Percentiles rank a stretch among this genome's conserved stretches.
Evolutionary conservation across 2,888 invertebrate species (phyloP).

Genomic region (Graphium colonna): DNA sequence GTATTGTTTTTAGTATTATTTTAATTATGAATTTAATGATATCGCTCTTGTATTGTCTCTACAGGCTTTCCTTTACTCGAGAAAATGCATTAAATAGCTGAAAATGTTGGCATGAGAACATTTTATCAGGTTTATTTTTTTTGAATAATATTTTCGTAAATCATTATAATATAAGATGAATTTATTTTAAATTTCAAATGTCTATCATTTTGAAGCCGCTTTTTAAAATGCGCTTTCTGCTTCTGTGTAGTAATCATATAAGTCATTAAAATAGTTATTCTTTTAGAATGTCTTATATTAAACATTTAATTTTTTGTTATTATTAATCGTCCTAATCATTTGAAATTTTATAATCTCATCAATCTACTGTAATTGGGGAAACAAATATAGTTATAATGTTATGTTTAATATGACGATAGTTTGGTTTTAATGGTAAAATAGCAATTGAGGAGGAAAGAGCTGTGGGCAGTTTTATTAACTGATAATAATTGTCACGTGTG

Average conservation of each 20-base stretch:
- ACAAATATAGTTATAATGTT: too few species aligned
- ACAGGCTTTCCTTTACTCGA: neutral
- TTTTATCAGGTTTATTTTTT: neutral
- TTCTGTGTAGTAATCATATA: constrained; percentile 9
- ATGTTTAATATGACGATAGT: too few species aligned
- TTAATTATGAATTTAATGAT: too few species aligned
- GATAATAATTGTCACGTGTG: constrained; percentile 37
- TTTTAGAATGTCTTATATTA: neutral
- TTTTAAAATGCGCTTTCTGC: constrained; percentile 2
- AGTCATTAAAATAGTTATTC: neutral
- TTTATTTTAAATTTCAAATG: neutral
- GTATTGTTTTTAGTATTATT: too few species aligned
- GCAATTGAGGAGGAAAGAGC: too few species aligned
- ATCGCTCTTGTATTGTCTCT: too few species aligned
- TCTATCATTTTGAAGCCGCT: constrained; percentile 10
- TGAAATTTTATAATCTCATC: too few species aligned
- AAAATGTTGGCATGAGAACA: neutral
- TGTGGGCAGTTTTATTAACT: neutral
- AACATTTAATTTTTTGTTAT: neutral
- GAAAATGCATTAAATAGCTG: neutral
- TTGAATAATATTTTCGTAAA: neutral
- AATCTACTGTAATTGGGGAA: too few species aligned
- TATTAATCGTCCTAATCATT: neutral
- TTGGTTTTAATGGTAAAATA: too few species aligned
- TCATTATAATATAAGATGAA: too few species aligned